A percentile compares a stretch with the other conserved stretches of the same genome.
These are phyloP conservation scores for Hippoglossus stenolepis DNA, from an alignment of 2,113 vertebrate species.

Conservation along the genomic window DNA sequence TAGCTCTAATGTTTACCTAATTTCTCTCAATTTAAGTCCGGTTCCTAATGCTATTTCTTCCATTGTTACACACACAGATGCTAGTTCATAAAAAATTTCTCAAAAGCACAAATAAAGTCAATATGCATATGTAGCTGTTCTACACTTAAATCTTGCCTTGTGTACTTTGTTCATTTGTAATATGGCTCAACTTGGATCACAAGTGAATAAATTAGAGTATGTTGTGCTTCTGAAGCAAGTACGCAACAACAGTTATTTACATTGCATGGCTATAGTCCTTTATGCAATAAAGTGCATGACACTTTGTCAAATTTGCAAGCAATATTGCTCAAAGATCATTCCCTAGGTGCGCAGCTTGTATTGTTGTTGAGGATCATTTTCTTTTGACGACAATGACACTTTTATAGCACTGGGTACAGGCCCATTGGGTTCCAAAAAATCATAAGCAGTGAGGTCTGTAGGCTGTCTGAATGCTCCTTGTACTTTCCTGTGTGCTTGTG, in stretches of 20 bases:
- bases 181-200: neutral
- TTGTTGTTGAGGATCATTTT: neutral
- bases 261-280: slow-evolving; percentile 1
- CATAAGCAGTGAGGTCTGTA: neutral
- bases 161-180: slow-evolving; percentile 8
- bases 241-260: neutral
- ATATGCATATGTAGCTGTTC: slow-evolving; percentile 13
- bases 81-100: slow-evolving; percentile 21
- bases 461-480: neutral
- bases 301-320: slow-evolving; percentile 8
- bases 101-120: slow-evolving; percentile 24
- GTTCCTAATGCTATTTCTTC: slow-evolving; percentile 17
- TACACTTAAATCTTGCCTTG: slow-evolving; percentile 1
- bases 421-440: neutral
- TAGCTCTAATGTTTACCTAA: slow-evolving; percentile 40
- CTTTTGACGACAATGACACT: neutral
- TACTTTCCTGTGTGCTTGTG: neutral
- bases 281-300: neutral
- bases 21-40: slow-evolving; percentile 50
- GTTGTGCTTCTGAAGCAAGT: neutral
- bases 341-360: neutral
- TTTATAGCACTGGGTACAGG: neutral
- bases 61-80: slow-evolving; percentile 13
- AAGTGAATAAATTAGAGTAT: slow-evolving; percentile 15
- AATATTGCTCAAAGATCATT: slow-evolving; percentile 6